Evolutionary conservation across 2,797 vertebrate genomes (phyloP).

Genomic region (Ara ararauna): DNA sequence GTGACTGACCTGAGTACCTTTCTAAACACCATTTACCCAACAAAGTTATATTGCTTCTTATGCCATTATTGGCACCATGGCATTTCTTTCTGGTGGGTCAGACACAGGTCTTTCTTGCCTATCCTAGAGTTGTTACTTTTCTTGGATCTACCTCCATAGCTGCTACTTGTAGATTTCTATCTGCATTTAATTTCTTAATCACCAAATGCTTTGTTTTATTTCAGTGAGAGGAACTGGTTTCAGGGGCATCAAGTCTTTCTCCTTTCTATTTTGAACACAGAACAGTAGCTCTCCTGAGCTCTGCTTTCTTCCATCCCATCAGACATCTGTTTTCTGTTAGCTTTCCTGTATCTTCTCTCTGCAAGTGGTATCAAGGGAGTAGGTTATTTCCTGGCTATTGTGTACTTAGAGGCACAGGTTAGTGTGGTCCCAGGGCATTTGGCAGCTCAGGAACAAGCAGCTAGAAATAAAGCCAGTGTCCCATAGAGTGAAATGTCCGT

Average conservation of each 20-base stretch:
- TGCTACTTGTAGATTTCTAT: neutral
- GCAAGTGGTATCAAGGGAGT: neutral
- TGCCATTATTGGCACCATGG: neutral
- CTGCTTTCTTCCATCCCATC: neutral
- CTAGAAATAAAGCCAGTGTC: neutral
- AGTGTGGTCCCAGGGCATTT: neutral
- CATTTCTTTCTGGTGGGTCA: neutral
- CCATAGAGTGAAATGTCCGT: neutral
- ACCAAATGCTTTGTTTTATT: neutral
- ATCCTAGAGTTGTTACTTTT: neutral
- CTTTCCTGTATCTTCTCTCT: neutral
- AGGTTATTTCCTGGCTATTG: neutral
- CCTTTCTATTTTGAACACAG: neutral
- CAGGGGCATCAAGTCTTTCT: neutral
- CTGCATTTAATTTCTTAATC: neutral
- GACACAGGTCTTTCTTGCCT: neutral
- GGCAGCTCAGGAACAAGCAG: neutral
- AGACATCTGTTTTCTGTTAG: neutral
- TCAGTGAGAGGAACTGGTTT: neutral
- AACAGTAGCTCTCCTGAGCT: neutral
- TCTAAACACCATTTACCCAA: neutral
- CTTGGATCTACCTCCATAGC: neutral
- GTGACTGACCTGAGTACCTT: neutral
- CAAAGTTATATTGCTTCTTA: neutral
- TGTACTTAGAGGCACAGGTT: neutral